Percentiles rank a stretch among this genome's conserved stretches.
Conservation (phyloP, 2,797 vertebrate genomes). For the Rhinoraja longicauda region DNA sequence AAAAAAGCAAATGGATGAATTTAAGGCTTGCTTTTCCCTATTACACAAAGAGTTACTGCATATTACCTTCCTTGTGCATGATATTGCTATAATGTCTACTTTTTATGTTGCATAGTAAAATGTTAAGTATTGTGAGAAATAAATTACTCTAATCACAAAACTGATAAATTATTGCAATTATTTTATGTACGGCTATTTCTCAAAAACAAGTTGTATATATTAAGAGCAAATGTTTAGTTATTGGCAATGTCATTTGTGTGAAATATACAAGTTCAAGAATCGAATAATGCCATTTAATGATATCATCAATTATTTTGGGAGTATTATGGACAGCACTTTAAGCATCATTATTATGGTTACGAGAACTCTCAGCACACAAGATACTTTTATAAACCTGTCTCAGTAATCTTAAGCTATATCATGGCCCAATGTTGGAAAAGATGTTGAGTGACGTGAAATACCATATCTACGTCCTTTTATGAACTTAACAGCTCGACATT, state of each 20-base stretch:
- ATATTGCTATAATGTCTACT: conserved; percentile 63
- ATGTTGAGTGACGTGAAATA: background rate
- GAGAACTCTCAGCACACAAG: background rate
- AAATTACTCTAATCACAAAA: conserved; percentile 35
- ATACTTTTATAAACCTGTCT: conserved; percentile 7
- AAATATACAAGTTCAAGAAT: conserved; percentile 20
- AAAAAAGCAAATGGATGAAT: conserved; percentile 62
- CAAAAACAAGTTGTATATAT: conserved; percentile 36
- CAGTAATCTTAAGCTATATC: background rate
- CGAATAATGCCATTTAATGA: background rate
- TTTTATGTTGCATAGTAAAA: conserved; percentile 54
- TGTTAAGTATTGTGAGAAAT: conserved; percentile 35
- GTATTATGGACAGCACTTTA: background rate
- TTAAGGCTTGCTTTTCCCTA: conserved; percentile 37
- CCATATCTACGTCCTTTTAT: background rate
- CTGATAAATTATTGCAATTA: conserved; percentile 36
- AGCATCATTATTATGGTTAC: background rate
- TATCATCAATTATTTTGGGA: background rate
- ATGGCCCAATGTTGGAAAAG: background rate
- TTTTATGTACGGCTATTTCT: conserved; percentile 29
- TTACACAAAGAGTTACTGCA: conserved; percentile 55
- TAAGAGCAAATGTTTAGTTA: conserved; percentile 20
- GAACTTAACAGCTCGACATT: background rate
- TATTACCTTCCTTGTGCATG: conserved; percentile 65
- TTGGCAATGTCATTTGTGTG: conserved; percentile 9